Evolutionary conservation across 1,140 invertebrate species (phyloP), one percentile per base, ranked within the genome.

Genomic region (Phenacoccus solenopsis): DNA sequence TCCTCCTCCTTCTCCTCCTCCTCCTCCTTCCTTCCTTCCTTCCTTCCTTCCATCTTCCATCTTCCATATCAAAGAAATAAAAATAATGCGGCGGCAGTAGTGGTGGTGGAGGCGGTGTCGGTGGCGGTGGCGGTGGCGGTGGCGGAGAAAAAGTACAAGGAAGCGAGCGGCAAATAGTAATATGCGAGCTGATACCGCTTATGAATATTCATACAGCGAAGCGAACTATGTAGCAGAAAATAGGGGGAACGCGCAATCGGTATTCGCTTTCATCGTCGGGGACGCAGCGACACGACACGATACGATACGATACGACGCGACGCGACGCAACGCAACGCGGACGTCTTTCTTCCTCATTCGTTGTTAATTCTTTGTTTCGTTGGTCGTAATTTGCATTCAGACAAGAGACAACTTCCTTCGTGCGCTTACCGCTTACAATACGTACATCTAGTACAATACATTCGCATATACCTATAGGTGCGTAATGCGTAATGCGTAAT

Each of bases 181-280:
- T 64, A 64, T 64, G 59, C 21, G 59, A 20, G 59, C 25, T 64
- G 59, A 64, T 64, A 64, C 59, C 59, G 20, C 59, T 64, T 64
- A 64, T 64, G 59, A 64, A 64, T 64, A 64, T 64, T 64, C 59
- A 64, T 64, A 64, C 38, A 49, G 38, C 38, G 38, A 49, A 49
- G 38, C 38, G 38, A 49, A 49, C 38, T 49, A 49, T 49, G 38
- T 49, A 49, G 38, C 38, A 49, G 38, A 49, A 49, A 49, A 49
- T 49, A 49, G 38, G 38, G 38, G 38, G 38, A 49, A n/a, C 20
- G 38, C 38, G 38, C n/a, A n/a, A n/a, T 49, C 12, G 12, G 38
- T 49, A 49, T 49, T 49, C 20, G 38, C 38, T 49, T n/a, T 49
- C 38, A 49, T 4, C 38, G 38, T 49, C 38, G 13, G 30, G 5